These are phyloP conservation scores for Phoeniculus purpureus DNA, from an alignment of 2,797 vertebrate species.

Conservation along the genomic window DNA sequence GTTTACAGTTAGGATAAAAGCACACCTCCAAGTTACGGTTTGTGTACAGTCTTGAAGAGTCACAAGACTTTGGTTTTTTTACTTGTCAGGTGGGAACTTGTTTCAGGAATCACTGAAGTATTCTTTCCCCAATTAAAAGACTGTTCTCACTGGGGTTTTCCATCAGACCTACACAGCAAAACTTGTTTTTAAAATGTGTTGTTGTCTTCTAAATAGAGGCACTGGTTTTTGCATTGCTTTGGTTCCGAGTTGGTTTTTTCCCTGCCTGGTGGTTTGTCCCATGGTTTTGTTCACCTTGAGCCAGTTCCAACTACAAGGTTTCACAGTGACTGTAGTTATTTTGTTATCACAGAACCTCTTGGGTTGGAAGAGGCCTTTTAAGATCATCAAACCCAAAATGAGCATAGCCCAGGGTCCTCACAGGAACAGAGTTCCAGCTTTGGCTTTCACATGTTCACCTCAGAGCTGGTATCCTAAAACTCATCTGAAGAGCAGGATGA, in stretches of 20 bases:
- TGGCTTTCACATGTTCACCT: neutral
- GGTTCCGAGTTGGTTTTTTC: neutral
- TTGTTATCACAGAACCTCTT: neutral
- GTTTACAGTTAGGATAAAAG: neutral
- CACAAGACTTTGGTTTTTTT: neutral
- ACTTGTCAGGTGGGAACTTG: neutral
- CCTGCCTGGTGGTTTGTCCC: neutral
- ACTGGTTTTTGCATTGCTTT: neutral
- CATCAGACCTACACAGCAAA: neutral
- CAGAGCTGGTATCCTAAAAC: neutral
- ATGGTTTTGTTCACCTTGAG: neutral
- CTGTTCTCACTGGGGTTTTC: neutral
- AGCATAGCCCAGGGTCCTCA: neutral
- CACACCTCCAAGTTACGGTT: neutral
- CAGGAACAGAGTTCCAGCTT: neutral
- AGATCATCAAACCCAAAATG: too few species aligned
- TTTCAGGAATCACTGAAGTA: neutral
- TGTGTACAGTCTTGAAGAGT: neutral
- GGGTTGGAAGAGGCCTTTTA: too few species aligned
- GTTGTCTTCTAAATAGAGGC: neutral
- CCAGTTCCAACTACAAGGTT: neutral
- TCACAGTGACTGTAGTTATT: neutral
- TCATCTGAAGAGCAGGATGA: neutral
- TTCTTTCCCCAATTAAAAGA: neutral
- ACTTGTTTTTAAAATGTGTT: neutral